These are phyloP conservation scores for Tetragnatha montana DNA, from an alignment of 2,888 invertebrate genomes.

Conservation along the genomic window DNA sequence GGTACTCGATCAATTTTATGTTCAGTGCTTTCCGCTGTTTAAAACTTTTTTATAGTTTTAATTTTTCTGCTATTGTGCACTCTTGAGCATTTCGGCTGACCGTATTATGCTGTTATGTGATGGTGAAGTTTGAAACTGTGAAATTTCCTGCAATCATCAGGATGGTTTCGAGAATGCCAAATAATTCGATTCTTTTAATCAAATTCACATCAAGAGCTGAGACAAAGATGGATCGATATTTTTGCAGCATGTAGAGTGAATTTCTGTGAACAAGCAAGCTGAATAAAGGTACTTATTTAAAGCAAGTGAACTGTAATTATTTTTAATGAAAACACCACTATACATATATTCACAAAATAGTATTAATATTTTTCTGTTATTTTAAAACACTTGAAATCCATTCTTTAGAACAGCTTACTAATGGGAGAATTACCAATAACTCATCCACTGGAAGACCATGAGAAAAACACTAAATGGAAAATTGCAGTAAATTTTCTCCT, in stretches of 20 bases:
- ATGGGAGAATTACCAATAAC: too few relatives aligned
- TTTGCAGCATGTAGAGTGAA: conserved; percentile 67
- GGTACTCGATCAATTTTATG: conserved; percentile 26
- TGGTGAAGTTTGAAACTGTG: conserved; percentile 2
- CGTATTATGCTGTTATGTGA: conserved; percentile 48
- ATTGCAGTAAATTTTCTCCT: too few relatives aligned
- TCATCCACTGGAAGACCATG: too few relatives aligned
- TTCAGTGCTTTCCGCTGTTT: not conserved
- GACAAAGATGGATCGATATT: conserved; percentile 66
- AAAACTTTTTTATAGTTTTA: not conserved
- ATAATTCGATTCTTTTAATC: conserved; percentile 62
- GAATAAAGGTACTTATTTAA: conserved; percentile 70
- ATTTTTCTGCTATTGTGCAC: conserved; percentile 1
- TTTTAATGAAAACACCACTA: too few relatives aligned
- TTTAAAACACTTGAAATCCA: too few relatives aligned
- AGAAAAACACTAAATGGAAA: too few relatives aligned
- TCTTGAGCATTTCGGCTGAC: not conserved
- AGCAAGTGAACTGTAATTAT: conserved; percentile 11
- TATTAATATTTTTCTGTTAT: too few relatives aligned
- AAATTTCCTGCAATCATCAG: conserved; percentile 4
- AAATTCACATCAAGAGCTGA: conserved; percentile 57
- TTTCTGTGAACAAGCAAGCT: conserved; percentile 71
- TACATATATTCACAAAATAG: too few relatives aligned
- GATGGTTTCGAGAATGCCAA: conserved; percentile 54
- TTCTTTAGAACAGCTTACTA: too few relatives aligned